Base-by-base conservation (phyloP, 2,113 vertebrate species). In the Psephotus haematonotus region DNA sequence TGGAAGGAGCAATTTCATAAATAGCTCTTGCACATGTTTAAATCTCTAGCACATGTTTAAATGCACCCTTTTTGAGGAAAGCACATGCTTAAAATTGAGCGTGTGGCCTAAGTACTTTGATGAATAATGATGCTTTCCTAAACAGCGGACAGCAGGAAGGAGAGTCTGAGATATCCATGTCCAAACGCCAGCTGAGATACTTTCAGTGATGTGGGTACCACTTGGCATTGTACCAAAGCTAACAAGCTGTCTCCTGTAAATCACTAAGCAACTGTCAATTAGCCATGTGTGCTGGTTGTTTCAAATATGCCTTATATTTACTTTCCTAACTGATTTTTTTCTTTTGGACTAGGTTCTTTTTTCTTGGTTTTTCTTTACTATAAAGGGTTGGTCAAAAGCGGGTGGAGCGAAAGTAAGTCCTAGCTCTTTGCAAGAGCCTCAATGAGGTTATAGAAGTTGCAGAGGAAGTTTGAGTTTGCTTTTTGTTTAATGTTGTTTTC, bases 401-500 rank as follows among this genome's bases (percentile, higher is more conserved):
- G 46, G 20, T 62, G 90, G 53, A 93, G 91, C 60, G 53, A 74
- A 93, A 92, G 57, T 49, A 90, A 53, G 39, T 35, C 53, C 68
- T 76, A 37, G 72, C 22, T 80, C 27, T 63, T 82, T 88, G 52
- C 41, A 52, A 47, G 52, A 52, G 19, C 46, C 35, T 96, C 90
- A 96, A 72, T 92, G 64, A 86, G 69, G 68, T 92, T 93, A 91
- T 65, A 95, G 95, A 94, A 71, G 24, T 63, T 50, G 11, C 47
- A 95, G 69, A 57, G 93, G 82, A 97, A 95, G 88, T 78, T 94
- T 95, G 35, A 82, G 89, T 93, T 97, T 96, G 70, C 44, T 94
- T 96, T 96, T 97, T 97, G 94, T 95, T 94, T 92, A 88, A 92
- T 86, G 83, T 81, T 95, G 63, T 88, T 97, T 97, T 97, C 72